These are phyloP conservation scores for Hylomyscus alleni DNA, from an alignment of 2,797 vertebrate genomes.

Conservation along the genomic window DNA sequence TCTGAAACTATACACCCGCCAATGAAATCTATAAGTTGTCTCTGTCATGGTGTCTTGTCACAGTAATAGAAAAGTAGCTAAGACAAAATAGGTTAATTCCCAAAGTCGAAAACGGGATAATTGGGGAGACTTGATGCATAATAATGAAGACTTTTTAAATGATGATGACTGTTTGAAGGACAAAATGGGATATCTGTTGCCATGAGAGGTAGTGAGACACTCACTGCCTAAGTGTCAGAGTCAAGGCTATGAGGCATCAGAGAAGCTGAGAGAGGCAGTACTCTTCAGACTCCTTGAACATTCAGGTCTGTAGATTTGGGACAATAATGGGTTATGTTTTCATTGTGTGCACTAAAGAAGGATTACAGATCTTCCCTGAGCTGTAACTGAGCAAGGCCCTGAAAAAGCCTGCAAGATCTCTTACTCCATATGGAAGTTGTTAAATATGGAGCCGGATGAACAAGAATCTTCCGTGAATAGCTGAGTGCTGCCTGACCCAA, in stretches of 20 bases:
- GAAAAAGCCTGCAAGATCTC: background rate
- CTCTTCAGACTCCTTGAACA: background rate
- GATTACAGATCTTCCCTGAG: background rate
- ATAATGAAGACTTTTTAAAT: background rate
- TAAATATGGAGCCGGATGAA: background rate
- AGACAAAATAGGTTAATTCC: background rate
- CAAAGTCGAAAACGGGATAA: slow-evolving; percentile 30
- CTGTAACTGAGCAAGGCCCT: background rate
- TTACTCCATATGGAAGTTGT: background rate
- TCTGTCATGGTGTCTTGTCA: background rate
- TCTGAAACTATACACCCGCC: background rate
- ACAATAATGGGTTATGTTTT: background rate
- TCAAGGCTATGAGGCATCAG: background rate
- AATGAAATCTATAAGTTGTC: background rate
- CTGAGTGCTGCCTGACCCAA: background rate
- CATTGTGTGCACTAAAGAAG: background rate
- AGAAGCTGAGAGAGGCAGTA: background rate
- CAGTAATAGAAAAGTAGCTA: background rate
- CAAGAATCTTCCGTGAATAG: background rate
- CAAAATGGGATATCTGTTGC: background rate
- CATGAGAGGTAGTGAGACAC: background rate
- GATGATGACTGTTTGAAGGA: background rate
- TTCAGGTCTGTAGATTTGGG: background rate
- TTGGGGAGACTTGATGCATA: background rate
- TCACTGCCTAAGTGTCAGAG: background rate